phyloP scores from a whole-genome alignment of 2,888 invertebrate species.

The Odontocolon sp. region DNA sequence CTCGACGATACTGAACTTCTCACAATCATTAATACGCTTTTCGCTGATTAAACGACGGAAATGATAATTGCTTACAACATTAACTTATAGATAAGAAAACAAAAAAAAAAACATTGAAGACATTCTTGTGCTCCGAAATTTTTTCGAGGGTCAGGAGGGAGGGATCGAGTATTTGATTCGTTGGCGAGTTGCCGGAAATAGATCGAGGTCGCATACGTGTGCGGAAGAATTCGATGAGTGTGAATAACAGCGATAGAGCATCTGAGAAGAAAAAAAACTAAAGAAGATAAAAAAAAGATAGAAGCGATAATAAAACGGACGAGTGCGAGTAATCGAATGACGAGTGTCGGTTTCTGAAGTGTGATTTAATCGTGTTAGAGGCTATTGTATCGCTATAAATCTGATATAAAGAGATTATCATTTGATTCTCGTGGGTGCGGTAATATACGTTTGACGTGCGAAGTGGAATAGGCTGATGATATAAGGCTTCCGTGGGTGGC shows the following conservation, averaged over 20 bases:
- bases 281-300: conserved; percentile 14
- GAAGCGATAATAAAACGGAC: no score
- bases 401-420: conserved; percentile 6
- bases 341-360: conserved; percentile 3
- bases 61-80: no score
- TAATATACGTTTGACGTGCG: conserved; percentile 31
- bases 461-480: conserved; percentile 20
- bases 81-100: no score
- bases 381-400: conserved; percentile 39
- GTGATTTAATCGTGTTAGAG: conserved; percentile 20
- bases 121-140: no score
- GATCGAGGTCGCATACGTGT: conserved; percentile 27
- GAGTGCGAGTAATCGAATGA: not conserved
- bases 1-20: not conserved
- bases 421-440: conserved; percentile 35
- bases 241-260: not conserved
- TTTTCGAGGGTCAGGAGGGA: conserved; percentile 8
- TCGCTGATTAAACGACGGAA: no score
- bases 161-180: conserved; percentile 15
- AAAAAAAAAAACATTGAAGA: no score
- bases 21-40: not conserved
- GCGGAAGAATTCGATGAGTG: conserved; percentile 11
- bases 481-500: conserved; percentile 50
- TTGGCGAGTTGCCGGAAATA: conserved; percentile 30
- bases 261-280: not conserved